Base-by-base conservation (phyloP, 2,113 vertebrate genomes). In the Antechinus stuartii region DNA sequence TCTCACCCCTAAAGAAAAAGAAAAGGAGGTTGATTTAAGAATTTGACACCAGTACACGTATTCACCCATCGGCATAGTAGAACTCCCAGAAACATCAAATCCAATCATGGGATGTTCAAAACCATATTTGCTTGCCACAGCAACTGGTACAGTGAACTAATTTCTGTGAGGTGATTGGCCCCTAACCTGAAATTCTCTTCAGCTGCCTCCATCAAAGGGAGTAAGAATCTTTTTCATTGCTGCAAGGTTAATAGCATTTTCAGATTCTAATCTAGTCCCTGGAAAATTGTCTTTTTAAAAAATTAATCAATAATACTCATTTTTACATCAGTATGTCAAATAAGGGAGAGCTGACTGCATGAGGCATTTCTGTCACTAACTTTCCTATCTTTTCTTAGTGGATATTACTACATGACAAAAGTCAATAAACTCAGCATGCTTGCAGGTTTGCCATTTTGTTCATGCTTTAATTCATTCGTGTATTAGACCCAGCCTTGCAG, bases 271-370 rank as follows among this genome's bases (percentile, higher is more conserved):
- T 98, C 97, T 97, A 98, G 97, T 96, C 96, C 97, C 95, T 97
- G 94, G 97, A 98, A 98, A 97, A 98, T 98, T 98, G 97, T 97
- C 96, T 97, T 97, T 97, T 93, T 52, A 94, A 97, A 98, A 97
- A 97, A 98, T 98, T 98, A 97, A 98, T 98, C 97, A 98, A 98
- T 98, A 98, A 95, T 94, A 97, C 92, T 97, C 96, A 97, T 97
- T 98, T 98, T 97, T 97, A 96, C 90, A 98, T 97, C 93, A 96
- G 94, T 95, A 95, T 97, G 97, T 97, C 96, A 96, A 97, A 97
- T 95, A 97, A 96, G 94, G 94, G 96, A 97, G 92, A 97, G 54
- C 92, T 95, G 93, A 93, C 95, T 53, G 84, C 50, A 95, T 47
- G 9, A 91, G 92, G 94, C 94, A 95, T 97, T 97, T 97, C 91